Evolutionary conservation across 2,113 vertebrate genomes (phyloP), one percentile per base, ranked within the genome.

Genomic region (Catharus minimus): DNA sequence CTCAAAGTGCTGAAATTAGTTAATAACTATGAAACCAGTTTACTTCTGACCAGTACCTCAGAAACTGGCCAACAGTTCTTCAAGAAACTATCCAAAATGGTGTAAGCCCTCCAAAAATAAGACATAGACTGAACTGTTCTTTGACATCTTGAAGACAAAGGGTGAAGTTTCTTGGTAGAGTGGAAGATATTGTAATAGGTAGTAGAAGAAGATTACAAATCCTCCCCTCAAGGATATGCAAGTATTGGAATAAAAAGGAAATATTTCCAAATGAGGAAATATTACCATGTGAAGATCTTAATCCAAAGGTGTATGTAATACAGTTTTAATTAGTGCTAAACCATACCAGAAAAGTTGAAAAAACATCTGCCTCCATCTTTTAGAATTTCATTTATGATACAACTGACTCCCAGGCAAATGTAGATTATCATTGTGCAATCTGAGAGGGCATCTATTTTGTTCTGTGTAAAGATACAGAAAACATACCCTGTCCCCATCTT

Each of bases 21-120:
- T 15, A 28, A n/a, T 18, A 38, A 60, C 5, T 22, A 14, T 36
- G 60, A 43, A 26, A 2, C 0, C 39, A 7, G 17, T 72, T 18
- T 61, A 41, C 3, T 73, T 76, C 39, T 71, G 24, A 5, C 3
- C 36, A 56, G 33, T 38, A 36, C 6, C n/a, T 47, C 7, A 50
- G 4, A 7, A n/a, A 30, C 15, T 44, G 28, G 4, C 5, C 60
- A 65, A 21, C 1, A 13, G 16, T 61, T 15, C 17, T 72, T 64
- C 24, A 43, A 43, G 28, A 16, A 88, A 41, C 15, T 47, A 30
- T 32, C 7, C 13, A 57, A 72, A 94, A 53, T 50, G 3, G 5
- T 72, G 17, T 38, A 83, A 50, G 4, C 1, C 4, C 17, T 53
- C 8, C 10, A 41, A 56, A 88, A 83, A 62, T 41, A 66, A 56